Conservation (phyloP, 1,140 invertebrate genomes). For the Phenacoccus solenopsis region DNA sequence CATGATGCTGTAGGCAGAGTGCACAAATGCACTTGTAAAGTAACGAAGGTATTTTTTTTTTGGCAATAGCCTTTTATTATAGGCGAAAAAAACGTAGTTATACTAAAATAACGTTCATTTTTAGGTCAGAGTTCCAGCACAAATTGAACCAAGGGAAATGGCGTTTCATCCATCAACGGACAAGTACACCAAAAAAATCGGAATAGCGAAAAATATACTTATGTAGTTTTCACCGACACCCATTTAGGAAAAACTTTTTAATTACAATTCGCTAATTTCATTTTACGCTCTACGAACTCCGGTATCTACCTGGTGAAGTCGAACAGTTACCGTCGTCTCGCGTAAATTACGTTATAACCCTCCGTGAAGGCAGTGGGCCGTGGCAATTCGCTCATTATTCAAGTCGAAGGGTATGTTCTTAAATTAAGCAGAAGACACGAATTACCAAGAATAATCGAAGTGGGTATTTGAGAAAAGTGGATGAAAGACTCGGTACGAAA, state of each 20-base stretch:
- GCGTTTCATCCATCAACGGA: too few relatives aligned
- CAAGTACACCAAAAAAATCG: too few relatives aligned
- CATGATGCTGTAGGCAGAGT: too few relatives aligned
- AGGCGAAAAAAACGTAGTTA: too few relatives aligned
- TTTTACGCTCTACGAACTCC: not conserved
- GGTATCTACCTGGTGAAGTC: not conserved
- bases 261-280: not conserved
- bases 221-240: too few relatives aligned
- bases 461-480: not conserved
- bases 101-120: too few relatives aligned
- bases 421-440: conserved; percentile 1
- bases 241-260: conserved; percentile 3
- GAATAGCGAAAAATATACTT: too few relatives aligned
- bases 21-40: too few relatives aligned
- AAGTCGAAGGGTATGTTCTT: not conserved
- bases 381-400: not conserved
- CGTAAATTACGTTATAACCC: not conserved
- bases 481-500: not conserved
- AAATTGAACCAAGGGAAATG: too few relatives aligned
- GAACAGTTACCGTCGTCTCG: not conserved
- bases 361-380: not conserved
- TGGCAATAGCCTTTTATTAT: too few relatives aligned
- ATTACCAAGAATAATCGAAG: not conserved
- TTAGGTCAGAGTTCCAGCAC: too few relatives aligned
- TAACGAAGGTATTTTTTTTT: too few relatives aligned